Evolutionary conservation across 2,888 invertebrate species (phyloP).

Genomic region (Schizaphis graminum): DNA sequence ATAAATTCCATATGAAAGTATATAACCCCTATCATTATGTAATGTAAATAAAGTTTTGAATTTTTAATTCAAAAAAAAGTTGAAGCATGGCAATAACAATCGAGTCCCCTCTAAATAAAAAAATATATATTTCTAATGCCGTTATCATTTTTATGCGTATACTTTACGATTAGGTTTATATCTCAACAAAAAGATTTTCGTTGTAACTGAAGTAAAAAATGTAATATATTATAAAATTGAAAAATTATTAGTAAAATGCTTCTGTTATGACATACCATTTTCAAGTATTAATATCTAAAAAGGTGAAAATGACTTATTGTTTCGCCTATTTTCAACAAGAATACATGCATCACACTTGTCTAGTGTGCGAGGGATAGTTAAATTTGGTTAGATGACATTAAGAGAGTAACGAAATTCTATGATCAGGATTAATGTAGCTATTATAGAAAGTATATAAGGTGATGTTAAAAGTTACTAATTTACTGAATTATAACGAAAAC

Average conservation of each 20-base stretch:
- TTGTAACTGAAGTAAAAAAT: neutral
- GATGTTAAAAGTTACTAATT: neutral
- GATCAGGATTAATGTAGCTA: too few species aligned
- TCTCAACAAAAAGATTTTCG: neutral
- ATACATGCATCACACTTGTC: neutral
- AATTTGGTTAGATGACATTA: too few species aligned
- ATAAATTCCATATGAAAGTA: conserved; percentile 32
- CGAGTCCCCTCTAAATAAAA: neutral
- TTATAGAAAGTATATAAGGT: too few species aligned
- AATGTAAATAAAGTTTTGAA: conserved; percentile 28
- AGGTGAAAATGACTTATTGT: neutral
- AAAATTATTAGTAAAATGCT: neutral
- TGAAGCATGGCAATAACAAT: conserved; percentile 29
- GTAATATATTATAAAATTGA: neutral
- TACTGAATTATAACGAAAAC: neutral
- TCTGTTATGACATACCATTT: neutral
- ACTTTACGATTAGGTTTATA: neutral
- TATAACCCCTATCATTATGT: conserved; percentile 35
- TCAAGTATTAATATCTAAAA: neutral
- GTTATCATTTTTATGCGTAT: neutral
- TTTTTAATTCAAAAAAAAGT: conserved; percentile 24
- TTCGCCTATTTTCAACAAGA: neutral
- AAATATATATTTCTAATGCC: neutral
- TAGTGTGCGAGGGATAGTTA: too few species aligned
- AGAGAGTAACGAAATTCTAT: too few species aligned